These are phyloP conservation scores for Myotis yumanensis DNA, from an alignment of 2,113 vertebrate species.

Conservation along the genomic window DNA sequence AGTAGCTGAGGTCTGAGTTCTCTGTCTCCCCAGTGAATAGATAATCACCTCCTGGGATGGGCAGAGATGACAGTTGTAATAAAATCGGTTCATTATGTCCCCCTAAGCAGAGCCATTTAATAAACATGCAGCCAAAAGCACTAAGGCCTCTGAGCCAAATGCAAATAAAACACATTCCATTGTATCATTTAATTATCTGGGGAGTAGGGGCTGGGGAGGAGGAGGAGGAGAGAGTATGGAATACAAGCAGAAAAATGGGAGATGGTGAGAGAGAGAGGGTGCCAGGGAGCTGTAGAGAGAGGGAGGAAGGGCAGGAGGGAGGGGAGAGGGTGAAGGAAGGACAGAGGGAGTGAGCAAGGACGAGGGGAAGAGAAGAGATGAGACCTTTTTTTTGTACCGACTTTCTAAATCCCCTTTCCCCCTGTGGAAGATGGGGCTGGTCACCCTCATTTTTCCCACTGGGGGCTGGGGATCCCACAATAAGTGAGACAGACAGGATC, in stretches of 20 bases:
- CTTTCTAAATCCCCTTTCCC: neutral
- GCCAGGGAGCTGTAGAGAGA: neutral
- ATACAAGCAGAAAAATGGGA: neutral
- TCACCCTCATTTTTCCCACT: neutral
- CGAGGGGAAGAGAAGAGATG: fast-evolving
- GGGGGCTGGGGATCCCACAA: neutral
- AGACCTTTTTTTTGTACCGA: neutral
- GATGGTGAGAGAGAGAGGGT: neutral
- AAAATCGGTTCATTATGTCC: conserved; percentile 78
- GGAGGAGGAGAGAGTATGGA: neutral
- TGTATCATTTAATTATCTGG: conserved; percentile 61
- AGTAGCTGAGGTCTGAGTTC: neutral
- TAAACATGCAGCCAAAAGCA: conserved; percentile 73
- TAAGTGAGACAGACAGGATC: neutral
- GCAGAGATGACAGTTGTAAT: conserved; percentile 77
- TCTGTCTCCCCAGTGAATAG: conserved; percentile 54
- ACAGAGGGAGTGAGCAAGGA: neutral
- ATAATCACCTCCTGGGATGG: conserved; percentile 66
- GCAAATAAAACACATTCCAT: conserved; percentile 63
- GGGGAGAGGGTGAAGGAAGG: neutral
- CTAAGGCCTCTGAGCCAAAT: conserved; percentile 72
- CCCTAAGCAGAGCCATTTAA: conserved; percentile 75
- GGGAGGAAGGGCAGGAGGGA: neutral
- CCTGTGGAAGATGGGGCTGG: neutral
- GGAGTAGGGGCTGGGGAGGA: neutral